A percentile compares a stretch with the other conserved stretches of the same genome.
Conservation (phyloP, 2,113 vertebrate species). For the Cyphomyrus plagiostoma region DNA sequence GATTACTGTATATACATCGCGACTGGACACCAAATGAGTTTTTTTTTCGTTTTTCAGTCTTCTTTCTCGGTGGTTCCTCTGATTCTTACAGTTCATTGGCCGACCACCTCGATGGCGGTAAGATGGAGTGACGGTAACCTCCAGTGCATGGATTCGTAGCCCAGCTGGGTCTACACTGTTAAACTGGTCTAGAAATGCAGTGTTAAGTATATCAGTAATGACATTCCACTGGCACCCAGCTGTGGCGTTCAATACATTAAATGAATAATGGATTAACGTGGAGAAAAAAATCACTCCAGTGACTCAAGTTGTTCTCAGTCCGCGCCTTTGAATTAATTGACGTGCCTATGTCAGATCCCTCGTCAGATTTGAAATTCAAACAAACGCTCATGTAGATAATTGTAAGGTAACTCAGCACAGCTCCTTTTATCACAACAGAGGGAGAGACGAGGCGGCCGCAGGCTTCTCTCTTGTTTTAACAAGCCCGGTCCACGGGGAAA, state of each 20-base stretch:
- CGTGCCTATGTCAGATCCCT: background rate
- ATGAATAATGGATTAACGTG: background rate
- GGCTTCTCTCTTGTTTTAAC: background rate
- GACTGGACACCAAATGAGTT: background rate
- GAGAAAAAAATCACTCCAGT: background rate
- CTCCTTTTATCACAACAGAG: background rate
- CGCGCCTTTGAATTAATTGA: background rate
- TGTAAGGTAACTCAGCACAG: background rate
- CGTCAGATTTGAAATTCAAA: background rate
- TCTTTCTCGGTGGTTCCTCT: background rate
- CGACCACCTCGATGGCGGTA: background rate
- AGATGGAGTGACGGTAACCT: background rate
- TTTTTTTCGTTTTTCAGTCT: background rate
- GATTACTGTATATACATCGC: background rate
- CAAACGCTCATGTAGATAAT: background rate
- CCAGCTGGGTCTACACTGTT: background rate
- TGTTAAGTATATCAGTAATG: background rate
- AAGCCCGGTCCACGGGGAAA: background rate
- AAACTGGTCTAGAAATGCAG: background rate
- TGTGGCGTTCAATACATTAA: background rate
- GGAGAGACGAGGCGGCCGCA: background rate
- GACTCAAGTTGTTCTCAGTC: background rate
- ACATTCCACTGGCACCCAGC: background rate
- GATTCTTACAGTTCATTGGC: background rate
- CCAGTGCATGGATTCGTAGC: background rate